Conservation (phyloP, 2,113 vertebrate genomes). For the Aegotheles bennettii region DNA sequence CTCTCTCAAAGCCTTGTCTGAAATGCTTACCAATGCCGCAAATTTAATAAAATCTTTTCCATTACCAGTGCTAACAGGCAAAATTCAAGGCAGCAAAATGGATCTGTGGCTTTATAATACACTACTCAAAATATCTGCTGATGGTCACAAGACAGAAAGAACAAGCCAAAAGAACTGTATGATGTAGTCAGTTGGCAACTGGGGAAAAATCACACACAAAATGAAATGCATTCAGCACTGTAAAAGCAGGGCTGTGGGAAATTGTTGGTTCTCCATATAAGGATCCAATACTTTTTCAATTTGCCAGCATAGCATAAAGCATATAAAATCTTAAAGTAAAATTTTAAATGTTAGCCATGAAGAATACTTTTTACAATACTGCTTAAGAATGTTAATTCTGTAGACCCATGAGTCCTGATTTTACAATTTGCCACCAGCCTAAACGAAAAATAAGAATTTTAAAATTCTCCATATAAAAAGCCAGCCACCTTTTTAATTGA, state of each 20-base stretch:
- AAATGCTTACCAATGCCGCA: neutral
- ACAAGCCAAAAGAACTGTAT: slow-evolving; percentile 51
- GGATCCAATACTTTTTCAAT: slow-evolving; percentile 57
- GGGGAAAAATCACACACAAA: slow-evolving; percentile 41
- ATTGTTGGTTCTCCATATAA: slow-evolving; percentile 36
- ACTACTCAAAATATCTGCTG: slow-evolving; percentile 62
- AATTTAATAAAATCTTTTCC: slow-evolving; percentile 33
- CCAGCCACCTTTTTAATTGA: slow-evolving; percentile 48
- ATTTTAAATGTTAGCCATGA: neutral
- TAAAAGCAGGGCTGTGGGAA: slow-evolving; percentile 51
- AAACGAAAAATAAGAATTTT: slow-evolving; percentile 24
- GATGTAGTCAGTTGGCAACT: slow-evolving; percentile 62
- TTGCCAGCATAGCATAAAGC: slow-evolving; percentile 23
- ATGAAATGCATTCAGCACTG: slow-evolving; percentile 10
- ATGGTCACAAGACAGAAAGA: slow-evolving; percentile 60
- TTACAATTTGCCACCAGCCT: neutral
- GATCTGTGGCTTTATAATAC: slow-evolving; percentile 52
- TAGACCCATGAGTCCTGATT: neutral
- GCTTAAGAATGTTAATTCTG: slow-evolving; percentile 16
- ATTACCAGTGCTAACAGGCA: neutral
- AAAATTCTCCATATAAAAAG: slow-evolving; percentile 29
- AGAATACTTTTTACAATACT: neutral
- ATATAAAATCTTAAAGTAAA: slow-evolving; percentile 44
- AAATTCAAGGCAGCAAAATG: slow-evolving; percentile 39
- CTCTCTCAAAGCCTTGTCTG: neutral